phyloP scores from a whole-genome alignment of 2,888 invertebrate genomes.

The Abrostola triplasia region DNA sequence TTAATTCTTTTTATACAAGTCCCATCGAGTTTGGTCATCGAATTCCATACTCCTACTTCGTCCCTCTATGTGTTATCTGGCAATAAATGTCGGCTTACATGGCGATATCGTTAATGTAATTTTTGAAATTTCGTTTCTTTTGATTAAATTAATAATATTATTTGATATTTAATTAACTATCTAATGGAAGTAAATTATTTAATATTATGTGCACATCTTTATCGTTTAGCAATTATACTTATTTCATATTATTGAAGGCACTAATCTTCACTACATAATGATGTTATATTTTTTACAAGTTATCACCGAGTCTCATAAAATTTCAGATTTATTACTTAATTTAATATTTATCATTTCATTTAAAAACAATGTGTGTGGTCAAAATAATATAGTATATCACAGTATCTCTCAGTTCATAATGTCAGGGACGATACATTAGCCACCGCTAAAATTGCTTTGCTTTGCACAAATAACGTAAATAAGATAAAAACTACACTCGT shows the following conservation, averaged over 20 bases:
- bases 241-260: slow-evolving; percentile 10
- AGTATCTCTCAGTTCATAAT: slow-evolving; percentile 43
- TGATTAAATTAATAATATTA: not conserved
- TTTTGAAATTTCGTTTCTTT: slow-evolving; percentile 4
- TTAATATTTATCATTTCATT: slow-evolving; percentile 43
- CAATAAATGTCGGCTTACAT: slow-evolving; percentile 69
- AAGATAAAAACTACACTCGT: slow-evolving; percentile 30
- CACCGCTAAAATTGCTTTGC: slow-evolving; percentile 27
- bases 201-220: not conserved
- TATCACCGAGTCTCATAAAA: slow-evolving; percentile 34
- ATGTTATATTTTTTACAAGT: slow-evolving; percentile 21
- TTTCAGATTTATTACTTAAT: slow-evolving; percentile 34
- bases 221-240: slow-evolving; percentile 20
- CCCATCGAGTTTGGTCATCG: slow-evolving; percentile 73
- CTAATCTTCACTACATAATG: slow-evolving; percentile 15
- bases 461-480: slow-evolving; percentile 39
- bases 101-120: slow-evolving; percentile 36
- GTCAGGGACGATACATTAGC: slow-evolving; percentile 47
- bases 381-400: slow-evolving; percentile 36
- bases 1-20: slow-evolving; percentile 77
- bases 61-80: slow-evolving; percentile 76
- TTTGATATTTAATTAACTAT: too few species aligned
- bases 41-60: slow-evolving; percentile 80
- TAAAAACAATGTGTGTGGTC: slow-evolving; percentile 53
- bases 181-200: slow-evolving; percentile 2